phyloP scores from a whole-genome alignment of 2,888 invertebrate species.

The Hemistola chrysoprasaria region DNA sequence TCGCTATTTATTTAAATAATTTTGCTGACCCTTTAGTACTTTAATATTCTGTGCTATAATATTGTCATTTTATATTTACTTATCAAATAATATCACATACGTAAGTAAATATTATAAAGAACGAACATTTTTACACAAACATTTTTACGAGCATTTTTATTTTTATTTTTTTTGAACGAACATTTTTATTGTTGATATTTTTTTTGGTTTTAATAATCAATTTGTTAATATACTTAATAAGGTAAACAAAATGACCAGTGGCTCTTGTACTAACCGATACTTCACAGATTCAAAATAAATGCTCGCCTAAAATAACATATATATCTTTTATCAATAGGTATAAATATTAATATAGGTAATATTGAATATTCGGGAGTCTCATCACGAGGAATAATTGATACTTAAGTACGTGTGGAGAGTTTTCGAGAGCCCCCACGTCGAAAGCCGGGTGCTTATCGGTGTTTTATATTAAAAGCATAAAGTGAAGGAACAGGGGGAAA shows the following conservation, averaged over 20 bases:
- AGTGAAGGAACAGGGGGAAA: constrained; percentile 15
- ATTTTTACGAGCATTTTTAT: too few relatives aligned
- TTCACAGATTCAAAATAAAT: constrained; percentile 14
- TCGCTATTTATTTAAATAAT: too few relatives aligned
- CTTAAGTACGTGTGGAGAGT: constrained; percentile 16
- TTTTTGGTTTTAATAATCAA: too few relatives aligned
- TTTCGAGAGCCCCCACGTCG: constrained; percentile 7
- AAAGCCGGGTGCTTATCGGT: constrained; percentile 22
- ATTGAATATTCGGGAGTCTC: constrained; percentile 13
- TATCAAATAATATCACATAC: too few relatives aligned
- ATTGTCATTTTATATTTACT: too few relatives aligned
- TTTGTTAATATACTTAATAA: too few relatives aligned
- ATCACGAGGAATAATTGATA: constrained; percentile 20
- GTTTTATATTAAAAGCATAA: constrained; percentile 23
- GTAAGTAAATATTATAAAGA: too few relatives aligned
- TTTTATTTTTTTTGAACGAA: too few relatives aligned
- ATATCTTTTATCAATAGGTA: constrained; percentile 8
- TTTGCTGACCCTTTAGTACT: too few relatives aligned
- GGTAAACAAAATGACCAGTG: constrained; percentile 2
- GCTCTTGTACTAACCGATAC: constrained; percentile 8
- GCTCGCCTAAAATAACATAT: constrained; percentile 9
- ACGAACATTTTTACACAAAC: too few relatives aligned
- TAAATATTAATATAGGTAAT: background rate
- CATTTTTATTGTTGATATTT: too few relatives aligned
- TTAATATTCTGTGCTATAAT: too few relatives aligned